Conservation (phyloP, 2,113 vertebrate genomes). For the Dicaeum eximium region DNA sequence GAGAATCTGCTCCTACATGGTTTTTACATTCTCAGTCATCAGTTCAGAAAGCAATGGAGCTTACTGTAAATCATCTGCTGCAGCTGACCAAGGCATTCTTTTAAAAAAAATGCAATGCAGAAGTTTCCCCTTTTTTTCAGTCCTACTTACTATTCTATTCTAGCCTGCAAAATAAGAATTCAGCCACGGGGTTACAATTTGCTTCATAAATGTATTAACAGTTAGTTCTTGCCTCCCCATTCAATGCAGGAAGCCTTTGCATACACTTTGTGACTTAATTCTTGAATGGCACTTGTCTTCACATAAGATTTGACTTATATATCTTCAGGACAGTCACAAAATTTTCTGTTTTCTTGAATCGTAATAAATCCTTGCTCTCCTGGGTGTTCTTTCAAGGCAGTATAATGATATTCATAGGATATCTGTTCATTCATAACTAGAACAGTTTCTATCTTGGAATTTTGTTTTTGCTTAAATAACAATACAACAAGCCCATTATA, state of each 20-base stretch:
- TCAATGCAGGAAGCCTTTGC: neutral
- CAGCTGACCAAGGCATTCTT: neutral
- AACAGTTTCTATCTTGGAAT: neutral
- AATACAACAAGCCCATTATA: neutral
- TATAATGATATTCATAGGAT: neutral
- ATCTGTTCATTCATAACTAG: neutral
- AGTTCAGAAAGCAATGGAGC: neutral
- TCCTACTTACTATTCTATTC: neutral
- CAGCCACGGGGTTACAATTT: neutral
- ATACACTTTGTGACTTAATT: neutral
- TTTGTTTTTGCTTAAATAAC: neutral
- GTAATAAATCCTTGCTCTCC: neutral
- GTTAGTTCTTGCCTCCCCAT: neutral
- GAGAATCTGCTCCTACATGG: accelerated
- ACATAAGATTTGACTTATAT: neutral
- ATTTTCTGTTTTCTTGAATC: neutral
- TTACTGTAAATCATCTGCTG: neutral
- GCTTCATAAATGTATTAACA: neutral
- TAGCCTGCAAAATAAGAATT: neutral
- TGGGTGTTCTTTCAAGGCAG: neutral
- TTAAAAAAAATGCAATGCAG: neutral
- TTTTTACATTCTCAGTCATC: neutral
- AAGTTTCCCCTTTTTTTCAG: neutral
- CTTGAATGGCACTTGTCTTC: neutral
- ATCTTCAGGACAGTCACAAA: neutral